Evolutionary conservation across 2,797 vertebrate species (phyloP).

Genomic region (Pangasius djambal): DNA sequence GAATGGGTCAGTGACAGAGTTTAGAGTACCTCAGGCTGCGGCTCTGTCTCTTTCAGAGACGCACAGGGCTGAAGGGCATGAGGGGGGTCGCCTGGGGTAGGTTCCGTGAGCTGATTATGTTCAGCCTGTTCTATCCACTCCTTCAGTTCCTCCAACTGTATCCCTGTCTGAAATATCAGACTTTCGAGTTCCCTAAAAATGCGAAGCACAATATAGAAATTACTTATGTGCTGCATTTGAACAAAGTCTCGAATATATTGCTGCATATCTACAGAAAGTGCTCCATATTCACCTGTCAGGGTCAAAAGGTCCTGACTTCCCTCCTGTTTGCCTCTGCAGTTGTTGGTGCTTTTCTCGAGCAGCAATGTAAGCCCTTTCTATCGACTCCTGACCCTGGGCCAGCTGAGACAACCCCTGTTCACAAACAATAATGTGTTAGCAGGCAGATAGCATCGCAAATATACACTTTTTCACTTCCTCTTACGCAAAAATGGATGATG

Average conservation of each 20-base stretch:
- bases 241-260: not conserved
- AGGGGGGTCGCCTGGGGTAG: slow-evolving; percentile 39
- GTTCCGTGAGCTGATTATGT: slow-evolving; percentile 39
- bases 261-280: not conserved
- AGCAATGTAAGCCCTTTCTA: slow-evolving; percentile 82
- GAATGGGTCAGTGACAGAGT: not conserved
- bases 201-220: not conserved
- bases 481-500: not conserved
- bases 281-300: slow-evolving; percentile 76
- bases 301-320: slow-evolving; percentile 70
- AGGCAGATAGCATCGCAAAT: not conserved
- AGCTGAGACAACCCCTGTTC: slow-evolving; percentile 77
- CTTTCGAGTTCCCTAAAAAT: slow-evolving; percentile 82
- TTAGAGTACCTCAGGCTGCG: slow-evolving; percentile 64
- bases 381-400: slow-evolving; percentile 70
- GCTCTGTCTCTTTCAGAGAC: slow-evolving; percentile 45
- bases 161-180: slow-evolving; percentile 82
- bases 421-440: slow-evolving; percentile 2
- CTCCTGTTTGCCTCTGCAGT: slow-evolving; percentile 59
- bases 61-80: not conserved
- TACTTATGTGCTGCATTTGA: not conserved
- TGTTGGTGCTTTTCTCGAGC: slow-evolving; percentile 70
- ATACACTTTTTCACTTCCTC: not conserved
- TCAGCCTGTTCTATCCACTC: slow-evolving; percentile 70
- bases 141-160: slow-evolving; percentile 82